phyloP scores from a whole-genome alignment of 2,113 vertebrate species.

The Ciconia boyciana region DNA sequence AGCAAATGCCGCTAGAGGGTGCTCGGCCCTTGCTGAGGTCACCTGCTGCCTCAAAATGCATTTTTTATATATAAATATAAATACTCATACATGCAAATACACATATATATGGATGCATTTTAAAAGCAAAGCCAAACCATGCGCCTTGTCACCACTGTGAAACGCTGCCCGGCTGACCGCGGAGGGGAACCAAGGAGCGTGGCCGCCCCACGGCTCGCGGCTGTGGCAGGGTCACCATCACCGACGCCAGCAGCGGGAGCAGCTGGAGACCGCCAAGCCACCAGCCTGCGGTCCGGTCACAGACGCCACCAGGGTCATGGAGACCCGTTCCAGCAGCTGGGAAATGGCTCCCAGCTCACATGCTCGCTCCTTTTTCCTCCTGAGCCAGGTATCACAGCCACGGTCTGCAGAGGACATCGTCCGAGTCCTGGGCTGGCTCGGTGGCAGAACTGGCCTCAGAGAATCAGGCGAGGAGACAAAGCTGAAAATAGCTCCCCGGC shows the following conservation, averaged over 20 bases:
- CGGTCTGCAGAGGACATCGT: fast-evolving
- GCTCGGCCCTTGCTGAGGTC: constrained; percentile 37
- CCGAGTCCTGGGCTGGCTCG: background rate
- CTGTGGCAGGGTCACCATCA: background rate
- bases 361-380: background rate
- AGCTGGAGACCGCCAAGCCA: background rate
- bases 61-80: background rate
- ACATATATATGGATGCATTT: background rate
- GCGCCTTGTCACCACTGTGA: background rate
- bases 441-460: background rate
- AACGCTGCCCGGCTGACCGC: fast-evolving
- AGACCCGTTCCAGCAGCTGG: background rate
- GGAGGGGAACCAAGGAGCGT: fast-evolving
- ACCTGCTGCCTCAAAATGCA: background rate
- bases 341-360: background rate
- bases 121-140: background rate
- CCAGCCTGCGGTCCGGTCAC: background rate
- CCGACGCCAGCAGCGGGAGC: fast-evolving
- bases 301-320: background rate
- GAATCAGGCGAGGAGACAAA: background rate
- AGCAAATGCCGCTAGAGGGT: constrained; percentile 69
- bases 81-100: background rate
- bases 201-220: background rate
- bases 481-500: background rate
- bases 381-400: background rate